Conservation (phyloP, 1,140 invertebrate genomes). For the Rhagoletis zephyria region DNA sequence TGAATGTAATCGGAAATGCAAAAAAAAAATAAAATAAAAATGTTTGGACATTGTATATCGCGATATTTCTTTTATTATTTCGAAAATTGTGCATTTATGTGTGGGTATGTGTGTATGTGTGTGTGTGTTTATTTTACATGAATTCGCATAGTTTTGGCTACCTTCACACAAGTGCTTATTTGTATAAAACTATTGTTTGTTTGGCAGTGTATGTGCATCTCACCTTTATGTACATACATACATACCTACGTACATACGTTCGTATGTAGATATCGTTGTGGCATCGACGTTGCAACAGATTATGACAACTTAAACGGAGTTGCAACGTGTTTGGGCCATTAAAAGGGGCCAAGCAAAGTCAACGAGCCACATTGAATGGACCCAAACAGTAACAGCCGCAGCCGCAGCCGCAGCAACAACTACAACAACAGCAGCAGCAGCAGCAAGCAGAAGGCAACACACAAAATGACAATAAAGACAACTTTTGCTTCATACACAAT, state of each 20-base stretch:
- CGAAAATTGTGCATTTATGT: background rate
- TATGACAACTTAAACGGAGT: conserved; percentile 50
- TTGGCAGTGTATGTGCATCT: background rate
- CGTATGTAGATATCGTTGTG: background rate
- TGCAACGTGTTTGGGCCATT: conserved; percentile 41
- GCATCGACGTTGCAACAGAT: conserved; percentile 42
- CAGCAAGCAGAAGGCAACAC: background rate
- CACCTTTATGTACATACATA: background rate
- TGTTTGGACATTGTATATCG: background rate
- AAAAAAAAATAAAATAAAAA: background rate
- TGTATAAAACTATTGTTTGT: background rate
- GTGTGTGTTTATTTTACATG: conserved; percentile 1
- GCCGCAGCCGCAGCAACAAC: background rate
- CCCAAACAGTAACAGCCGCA: background rate
- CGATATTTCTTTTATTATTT: conserved; percentile 13
- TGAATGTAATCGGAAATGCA: background rate
- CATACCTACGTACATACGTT: background rate
- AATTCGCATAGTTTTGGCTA: background rate
- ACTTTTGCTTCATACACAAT: conserved; percentile 1
- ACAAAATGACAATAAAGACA: conserved; percentile 7
- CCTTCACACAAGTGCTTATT: conserved; percentile 7
- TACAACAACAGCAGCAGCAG: background rate
- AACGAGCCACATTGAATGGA: conserved; percentile 29
- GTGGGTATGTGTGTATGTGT: background rate
- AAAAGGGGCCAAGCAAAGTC: conserved; percentile 40